Conservation (phyloP, 2,797 vertebrate genomes). For the Toxotes lorentzi region DNA sequence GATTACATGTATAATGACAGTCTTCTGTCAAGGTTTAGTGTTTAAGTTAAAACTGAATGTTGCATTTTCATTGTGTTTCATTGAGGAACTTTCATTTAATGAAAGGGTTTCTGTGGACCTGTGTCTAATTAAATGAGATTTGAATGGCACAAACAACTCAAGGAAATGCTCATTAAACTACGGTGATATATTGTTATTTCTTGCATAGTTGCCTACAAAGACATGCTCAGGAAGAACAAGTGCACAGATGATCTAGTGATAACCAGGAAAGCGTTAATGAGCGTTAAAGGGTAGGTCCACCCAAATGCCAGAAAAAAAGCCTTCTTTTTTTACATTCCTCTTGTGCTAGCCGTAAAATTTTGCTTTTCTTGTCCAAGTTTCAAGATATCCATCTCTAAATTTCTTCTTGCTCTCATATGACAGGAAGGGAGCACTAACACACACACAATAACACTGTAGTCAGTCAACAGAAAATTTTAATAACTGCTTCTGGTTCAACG, state of each 20-base stretch:
- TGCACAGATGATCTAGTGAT: neutral
- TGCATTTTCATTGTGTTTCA: too few species aligned
- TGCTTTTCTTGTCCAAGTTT: neutral
- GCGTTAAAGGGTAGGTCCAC: neutral
- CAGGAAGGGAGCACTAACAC: neutral
- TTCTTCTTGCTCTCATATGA: neutral
- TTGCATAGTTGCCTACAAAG: neutral
- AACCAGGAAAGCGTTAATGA: too few species aligned
- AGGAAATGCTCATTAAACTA: constrained; percentile 5
- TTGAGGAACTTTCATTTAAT: constrained; percentile 24
- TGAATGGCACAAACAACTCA: neutral
- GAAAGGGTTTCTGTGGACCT: constrained; percentile 8
- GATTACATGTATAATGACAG: constrained; percentile 54
- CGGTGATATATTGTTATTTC: neutral
- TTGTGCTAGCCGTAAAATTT: neutral
- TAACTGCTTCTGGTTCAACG: neutral
- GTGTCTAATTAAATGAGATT: constrained; percentile 23
- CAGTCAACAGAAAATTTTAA: neutral
- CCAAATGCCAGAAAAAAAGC: neutral
- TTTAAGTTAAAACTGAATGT: constrained; percentile 35
- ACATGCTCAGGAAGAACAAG: constrained; percentile 4
- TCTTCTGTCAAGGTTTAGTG: constrained; percentile 31
- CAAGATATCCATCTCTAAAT: neutral
- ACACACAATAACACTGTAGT: neutral
- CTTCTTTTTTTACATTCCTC: neutral